These are phyloP conservation scores for Ophraella communa DNA, from an alignment of 2,888 invertebrate genomes.

Conservation along the genomic window DNA sequence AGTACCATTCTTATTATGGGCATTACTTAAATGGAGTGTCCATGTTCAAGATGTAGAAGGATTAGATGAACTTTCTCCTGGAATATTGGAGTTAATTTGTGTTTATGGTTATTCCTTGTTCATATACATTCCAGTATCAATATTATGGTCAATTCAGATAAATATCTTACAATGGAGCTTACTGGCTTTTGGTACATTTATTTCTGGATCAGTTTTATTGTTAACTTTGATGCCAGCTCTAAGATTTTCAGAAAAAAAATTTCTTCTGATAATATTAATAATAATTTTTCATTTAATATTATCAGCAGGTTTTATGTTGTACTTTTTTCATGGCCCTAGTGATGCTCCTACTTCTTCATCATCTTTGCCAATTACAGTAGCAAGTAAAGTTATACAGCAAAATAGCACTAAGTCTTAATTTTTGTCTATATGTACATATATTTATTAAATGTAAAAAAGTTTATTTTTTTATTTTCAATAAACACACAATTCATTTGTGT, in stretches of 20 bases:
- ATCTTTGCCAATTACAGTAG: not conserved
- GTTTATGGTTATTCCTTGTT: constrained; percentile 95
- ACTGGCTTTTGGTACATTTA: constrained; percentile 78
- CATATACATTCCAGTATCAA: constrained; percentile 91
- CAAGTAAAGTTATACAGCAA: not conserved
- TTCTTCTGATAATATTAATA: constrained; percentile 71
- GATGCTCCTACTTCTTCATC: not conserved
- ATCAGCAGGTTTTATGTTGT: constrained; percentile 86
- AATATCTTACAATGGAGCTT: constrained; percentile 86
- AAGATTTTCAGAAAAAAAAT: constrained; percentile 69
- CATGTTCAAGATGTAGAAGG: constrained; percentile 68
- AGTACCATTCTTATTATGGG: constrained; percentile 85
- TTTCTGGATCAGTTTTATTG: constrained; percentile 87
- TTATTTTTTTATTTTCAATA: no score
- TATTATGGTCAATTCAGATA: constrained; percentile 88
- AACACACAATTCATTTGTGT: no score
- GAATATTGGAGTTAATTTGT: constrained; percentile 86
- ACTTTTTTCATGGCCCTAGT: constrained; percentile 74
- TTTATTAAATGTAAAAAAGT: no score
- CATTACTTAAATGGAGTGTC: constrained; percentile 81
- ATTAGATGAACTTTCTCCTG: constrained; percentile 69
- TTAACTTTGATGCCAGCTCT: constrained; percentile 81
- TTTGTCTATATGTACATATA: no score
- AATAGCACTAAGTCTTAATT: not conserved
- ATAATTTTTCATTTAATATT: constrained; percentile 79